phyloP scores from a whole-genome alignment of 1,140 invertebrate genomes.

The Caenorhabditis briggsae region DNA sequence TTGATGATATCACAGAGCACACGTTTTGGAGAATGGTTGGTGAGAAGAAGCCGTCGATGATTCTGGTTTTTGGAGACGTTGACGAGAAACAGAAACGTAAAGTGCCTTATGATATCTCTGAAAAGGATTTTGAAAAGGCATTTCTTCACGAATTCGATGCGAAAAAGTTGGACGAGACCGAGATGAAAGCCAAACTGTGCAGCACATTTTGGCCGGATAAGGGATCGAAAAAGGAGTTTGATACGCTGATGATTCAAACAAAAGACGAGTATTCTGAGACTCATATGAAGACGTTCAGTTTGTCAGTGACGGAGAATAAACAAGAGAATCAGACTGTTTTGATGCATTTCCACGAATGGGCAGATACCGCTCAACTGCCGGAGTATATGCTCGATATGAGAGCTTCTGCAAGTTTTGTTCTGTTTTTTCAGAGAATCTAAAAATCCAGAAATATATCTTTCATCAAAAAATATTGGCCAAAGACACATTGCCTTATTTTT shows the following conservation, averaged over 20 bases:
- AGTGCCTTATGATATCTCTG: slow-evolving; percentile 13
- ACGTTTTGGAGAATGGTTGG: slow-evolving; percentile 17
- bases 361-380: background rate
- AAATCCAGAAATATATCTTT: background rate
- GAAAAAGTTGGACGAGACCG: background rate
- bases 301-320: slow-evolving; percentile 1
- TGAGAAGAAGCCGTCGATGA: slow-evolving; percentile 22
- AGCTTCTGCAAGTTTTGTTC: background rate
- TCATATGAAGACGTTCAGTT: slow-evolving; percentile 28
- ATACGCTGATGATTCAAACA: slow-evolving; percentile 1
- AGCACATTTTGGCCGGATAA: slow-evolving; percentile 34
- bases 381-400: slow-evolving; percentile 50
- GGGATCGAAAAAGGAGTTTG: background rate
- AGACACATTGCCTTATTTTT: background rate
- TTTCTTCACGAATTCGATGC: slow-evolving; percentile 19
- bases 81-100: slow-evolving; percentile 32
- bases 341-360: slow-evolving; percentile 46
- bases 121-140: slow-evolving; percentile 2
- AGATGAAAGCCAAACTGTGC: slow-evolving; percentile 16
- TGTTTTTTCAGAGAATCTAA: background rate
- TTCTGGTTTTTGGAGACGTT: slow-evolving; percentile 25
- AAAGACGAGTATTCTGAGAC: slow-evolving; percentile 37
- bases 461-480: background rate
- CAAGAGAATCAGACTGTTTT: slow-evolving; percentile 7
- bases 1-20: background rate